A percentile compares a stretch with the other conserved stretches of the same genome.
These are phyloP conservation scores for Brachionus paranguensis DNA, from an alignment of 1,140 invertebrate genomes.

Conservation along the genomic window DNA sequence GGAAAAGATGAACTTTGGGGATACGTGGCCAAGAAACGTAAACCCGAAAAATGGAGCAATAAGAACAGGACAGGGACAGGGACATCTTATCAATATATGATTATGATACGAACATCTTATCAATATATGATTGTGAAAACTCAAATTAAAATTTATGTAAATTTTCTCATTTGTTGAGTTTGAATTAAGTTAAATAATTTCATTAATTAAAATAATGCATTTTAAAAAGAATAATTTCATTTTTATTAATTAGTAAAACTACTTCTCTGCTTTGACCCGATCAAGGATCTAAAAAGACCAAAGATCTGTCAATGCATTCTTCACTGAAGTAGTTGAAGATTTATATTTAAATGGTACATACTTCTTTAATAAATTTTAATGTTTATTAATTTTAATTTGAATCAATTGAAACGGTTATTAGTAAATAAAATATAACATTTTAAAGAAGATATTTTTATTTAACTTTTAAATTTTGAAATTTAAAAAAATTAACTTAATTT, in stretches of 20 bases:
- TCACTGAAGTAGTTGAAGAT: not conserved
- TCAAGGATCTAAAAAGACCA: not conserved
- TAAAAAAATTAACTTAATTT: not conserved
- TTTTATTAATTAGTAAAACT: not conserved
- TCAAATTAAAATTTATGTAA: no score
- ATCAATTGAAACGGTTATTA: not conserved
- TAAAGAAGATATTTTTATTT: not conserved
- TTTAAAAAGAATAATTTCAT: not conserved
- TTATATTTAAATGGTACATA: not conserved
- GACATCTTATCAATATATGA: no score
- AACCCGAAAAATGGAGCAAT: no score
- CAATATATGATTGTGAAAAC: no score
- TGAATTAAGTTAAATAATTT: no score
- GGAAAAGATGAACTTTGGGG: no score
- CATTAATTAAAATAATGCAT: no score
- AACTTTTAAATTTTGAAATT: not conserved
- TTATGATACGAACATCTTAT: no score
- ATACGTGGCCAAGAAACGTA: no score
- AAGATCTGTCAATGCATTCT: not conserved
- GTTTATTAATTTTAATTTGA: not conserved
- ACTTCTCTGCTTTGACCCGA: not conserved
- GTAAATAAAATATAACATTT: not conserved
- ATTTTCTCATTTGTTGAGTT: no score
- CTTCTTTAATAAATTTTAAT: not conserved
- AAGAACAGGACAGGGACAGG: no score